phyloP scores from a whole-genome alignment of 2,888 invertebrate genomes.

The Macrophya annulata region DNA sequence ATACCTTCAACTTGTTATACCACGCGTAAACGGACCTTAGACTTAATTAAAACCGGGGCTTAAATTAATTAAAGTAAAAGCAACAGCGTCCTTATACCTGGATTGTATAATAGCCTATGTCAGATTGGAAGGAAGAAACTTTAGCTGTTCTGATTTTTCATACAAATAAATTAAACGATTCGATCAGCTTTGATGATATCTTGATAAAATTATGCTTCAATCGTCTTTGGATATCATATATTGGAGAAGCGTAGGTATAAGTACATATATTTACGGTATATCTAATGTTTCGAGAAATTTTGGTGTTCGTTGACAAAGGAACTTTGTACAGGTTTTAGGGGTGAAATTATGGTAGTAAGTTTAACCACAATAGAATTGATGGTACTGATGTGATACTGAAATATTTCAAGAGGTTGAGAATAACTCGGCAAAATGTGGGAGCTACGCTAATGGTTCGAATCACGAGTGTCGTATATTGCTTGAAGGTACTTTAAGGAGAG shows the following conservation, averaged over 20 bases:
- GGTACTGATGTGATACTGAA: conserved; percentile 14
- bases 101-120: background rate
- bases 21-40: conserved; percentile 39
- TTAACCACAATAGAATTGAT: conserved; percentile 24
- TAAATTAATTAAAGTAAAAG: conserved; percentile 44
- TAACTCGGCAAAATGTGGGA: conserved; percentile 36
- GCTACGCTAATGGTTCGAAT: conserved; percentile 26
- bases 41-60: conserved; percentile 40
- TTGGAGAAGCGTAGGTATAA: background rate
- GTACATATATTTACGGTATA: background rate
- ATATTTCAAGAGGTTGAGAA: conserved; percentile 31
- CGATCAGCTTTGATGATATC: background rate
- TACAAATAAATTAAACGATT: background rate
- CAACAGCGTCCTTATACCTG: conserved; percentile 12
- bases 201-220: background rate
- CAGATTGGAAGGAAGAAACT: background rate
- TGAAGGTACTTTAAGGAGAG: background rate
- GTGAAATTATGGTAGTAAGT: background rate
- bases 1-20: background rate
- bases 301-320: background rate
- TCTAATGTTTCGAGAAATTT: background rate
- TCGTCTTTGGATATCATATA: background rate
- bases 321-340: background rate
- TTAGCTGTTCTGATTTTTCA: background rate
- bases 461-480: conserved; percentile 12